These are phyloP conservation scores for Drosophila prostipennis DNA, from an alignment of 2,888 invertebrate species.

Conservation along the genomic window DNA sequence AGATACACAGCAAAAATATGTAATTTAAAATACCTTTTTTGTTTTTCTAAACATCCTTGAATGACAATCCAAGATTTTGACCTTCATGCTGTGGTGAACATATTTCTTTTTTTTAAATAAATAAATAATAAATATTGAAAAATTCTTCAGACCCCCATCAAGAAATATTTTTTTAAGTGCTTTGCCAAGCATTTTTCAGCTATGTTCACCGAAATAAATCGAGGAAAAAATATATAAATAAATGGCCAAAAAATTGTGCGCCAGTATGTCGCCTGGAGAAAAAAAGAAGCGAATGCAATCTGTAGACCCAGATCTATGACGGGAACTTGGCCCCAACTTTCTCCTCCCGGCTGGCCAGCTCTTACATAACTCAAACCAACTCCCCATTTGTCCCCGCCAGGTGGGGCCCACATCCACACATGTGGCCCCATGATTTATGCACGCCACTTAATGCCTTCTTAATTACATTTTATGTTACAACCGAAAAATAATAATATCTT, in stretches of 20 bases:
- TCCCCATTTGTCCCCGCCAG: slow-evolving; percentile 12
- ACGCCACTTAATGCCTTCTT: slow-evolving; percentile 78
- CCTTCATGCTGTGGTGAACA: no score
- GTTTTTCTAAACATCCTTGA: no score
- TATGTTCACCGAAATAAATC: slow-evolving; percentile 35
- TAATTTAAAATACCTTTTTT: background rate
- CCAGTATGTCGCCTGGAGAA: slow-evolving; percentile 62
- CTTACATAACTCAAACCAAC: slow-evolving; percentile 29
- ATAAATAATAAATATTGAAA: background rate
- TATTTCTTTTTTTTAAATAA: no score
- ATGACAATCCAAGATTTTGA: no score
- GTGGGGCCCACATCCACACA: slow-evolving; percentile 44
- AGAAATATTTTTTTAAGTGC: background rate
- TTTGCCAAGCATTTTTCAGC: slow-evolving; percentile 15
- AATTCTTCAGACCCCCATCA: no score
- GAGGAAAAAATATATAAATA: slow-evolving; percentile 40
- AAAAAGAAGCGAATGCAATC: slow-evolving; percentile 63
- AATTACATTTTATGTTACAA: slow-evolving; percentile 74
- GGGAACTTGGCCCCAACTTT: slow-evolving; percentile 21
- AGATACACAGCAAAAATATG: slow-evolving; percentile 9
- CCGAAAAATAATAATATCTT: slow-evolving; percentile 51
- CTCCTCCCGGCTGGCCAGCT: slow-evolving; percentile 9
- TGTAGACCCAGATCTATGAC: slow-evolving; percentile 63
- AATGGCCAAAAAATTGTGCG: slow-evolving; percentile 63
- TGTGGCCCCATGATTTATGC: slow-evolving; percentile 73